Conservation (phyloP, 2,888 invertebrate genomes). For the Cataglyphis albicans region DNA sequence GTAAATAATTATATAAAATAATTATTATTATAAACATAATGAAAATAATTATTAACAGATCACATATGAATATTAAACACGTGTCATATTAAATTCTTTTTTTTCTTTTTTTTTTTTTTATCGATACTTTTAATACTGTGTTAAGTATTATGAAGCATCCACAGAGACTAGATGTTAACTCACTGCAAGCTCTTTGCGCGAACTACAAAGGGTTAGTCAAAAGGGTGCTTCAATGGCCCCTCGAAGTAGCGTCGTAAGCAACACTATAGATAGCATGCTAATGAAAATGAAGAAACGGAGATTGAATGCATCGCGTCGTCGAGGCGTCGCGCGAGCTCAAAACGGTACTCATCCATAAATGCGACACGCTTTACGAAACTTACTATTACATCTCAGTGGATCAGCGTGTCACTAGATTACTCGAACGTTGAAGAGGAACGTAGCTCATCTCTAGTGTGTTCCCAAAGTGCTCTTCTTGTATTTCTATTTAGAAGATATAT, state of each 20-base stretch:
- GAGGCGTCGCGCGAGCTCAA: conserved; percentile 16
- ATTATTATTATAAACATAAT: neutral
- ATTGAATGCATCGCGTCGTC: conserved; percentile 36
- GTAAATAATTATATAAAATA: neutral
- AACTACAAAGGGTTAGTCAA: conserved; percentile 39
- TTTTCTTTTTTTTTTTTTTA: neutral
- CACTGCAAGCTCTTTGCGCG: conserved; percentile 23
- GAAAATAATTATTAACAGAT: neutral
- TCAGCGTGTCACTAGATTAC: conserved; percentile 46
- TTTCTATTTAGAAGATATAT: conserved; percentile 28
- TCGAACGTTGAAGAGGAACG: conserved; percentile 24
- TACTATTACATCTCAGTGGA: conserved; percentile 33
- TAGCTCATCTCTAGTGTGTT: neutral
- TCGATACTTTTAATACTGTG: neutral
- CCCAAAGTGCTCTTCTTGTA: neutral
- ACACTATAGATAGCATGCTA: conserved; percentile 41
- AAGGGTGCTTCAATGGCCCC: conserved; percentile 23
- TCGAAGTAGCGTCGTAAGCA: conserved; percentile 29
- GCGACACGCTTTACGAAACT: conserved; percentile 35
- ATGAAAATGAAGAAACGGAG: conserved; percentile 46
- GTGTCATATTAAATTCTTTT: neutral
- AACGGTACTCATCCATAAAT: conserved; percentile 39
- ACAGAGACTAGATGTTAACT: conserved; percentile 6
- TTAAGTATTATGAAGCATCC: neutral
- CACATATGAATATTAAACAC: neutral